phyloP scores from a whole-genome alignment of 2,113 vertebrate species.

The Sapayoa aenigma region DNA sequence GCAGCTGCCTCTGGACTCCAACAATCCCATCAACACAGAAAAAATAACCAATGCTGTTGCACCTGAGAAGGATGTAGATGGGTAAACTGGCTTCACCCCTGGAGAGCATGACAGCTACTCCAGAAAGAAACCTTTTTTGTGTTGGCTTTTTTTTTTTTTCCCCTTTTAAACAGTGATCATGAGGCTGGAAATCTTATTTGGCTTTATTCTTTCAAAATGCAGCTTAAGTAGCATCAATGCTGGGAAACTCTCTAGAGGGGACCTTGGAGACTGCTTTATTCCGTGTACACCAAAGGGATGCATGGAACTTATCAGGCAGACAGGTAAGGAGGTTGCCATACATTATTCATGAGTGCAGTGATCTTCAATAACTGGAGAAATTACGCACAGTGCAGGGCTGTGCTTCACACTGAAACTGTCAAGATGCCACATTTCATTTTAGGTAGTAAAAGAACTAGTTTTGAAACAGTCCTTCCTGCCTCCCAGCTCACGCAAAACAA shows the following conservation, averaged over 20 bases:
- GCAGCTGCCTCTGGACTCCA: slow-evolving; percentile 91
- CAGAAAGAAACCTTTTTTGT: background rate
- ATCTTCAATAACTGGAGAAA: background rate
- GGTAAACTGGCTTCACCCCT: slow-evolving; percentile 72
- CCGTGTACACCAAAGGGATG: slow-evolving; percentile 97
- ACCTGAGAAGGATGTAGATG: slow-evolving; percentile 95
- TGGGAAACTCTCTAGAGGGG: slow-evolving; percentile 93
- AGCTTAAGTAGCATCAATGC: slow-evolving; percentile 93
- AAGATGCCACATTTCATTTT: background rate
- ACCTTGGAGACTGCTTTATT: slow-evolving; percentile 91
- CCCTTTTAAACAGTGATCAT: background rate
- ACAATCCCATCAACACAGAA: slow-evolving; percentile 88
- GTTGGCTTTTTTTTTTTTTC: background rate
- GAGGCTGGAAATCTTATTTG: background rate
- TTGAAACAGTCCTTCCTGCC: background rate
- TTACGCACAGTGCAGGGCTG: background rate
- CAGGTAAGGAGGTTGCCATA: slow-evolving; percentile 73
- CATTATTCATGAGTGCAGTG: background rate
- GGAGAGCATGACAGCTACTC: background rate
- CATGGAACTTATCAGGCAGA: slow-evolving; percentile 93
- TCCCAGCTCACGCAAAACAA: background rate
- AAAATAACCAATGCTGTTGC: slow-evolving; percentile 87
- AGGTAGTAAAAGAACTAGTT: background rate
- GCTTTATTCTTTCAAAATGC: slow-evolving; percentile 30
- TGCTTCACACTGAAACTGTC: background rate